phyloP scores from a whole-genome alignment of 2,797 vertebrate species.

The Catharus ustulatus region DNA sequence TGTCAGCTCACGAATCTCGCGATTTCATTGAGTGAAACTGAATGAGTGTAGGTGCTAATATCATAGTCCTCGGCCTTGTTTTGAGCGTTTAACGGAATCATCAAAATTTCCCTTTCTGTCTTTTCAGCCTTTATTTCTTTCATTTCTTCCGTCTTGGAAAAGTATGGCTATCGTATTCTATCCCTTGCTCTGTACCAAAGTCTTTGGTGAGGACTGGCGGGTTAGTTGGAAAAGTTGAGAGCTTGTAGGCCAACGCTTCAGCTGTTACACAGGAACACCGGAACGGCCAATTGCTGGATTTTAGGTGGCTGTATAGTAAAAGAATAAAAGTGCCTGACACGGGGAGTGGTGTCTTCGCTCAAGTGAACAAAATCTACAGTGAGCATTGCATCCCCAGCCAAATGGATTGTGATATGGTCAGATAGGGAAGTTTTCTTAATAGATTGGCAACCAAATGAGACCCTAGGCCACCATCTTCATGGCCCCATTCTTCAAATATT shows the following conservation, averaged over 20 bases:
- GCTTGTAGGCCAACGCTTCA: not conserved
- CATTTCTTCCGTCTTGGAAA: not conserved
- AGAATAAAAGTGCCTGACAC: not conserved
- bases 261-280: accelerated
- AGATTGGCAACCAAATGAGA: too few relatives aligned
- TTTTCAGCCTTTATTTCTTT: not conserved
- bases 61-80: not conserved
- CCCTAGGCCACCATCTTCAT: too few relatives aligned
- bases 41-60: too few relatives aligned
- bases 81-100: too few relatives aligned
- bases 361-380: not conserved
- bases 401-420: too few relatives aligned
- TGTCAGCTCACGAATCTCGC: not conserved
- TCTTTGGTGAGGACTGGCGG: not conserved
- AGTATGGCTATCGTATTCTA: not conserved
- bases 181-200: not conserved
- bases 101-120: not conserved
- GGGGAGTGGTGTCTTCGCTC: not conserved
- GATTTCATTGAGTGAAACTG: not conserved
- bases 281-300: not conserved
- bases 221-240: not conserved
- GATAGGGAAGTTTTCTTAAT: too few relatives aligned
- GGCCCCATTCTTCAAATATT: too few relatives aligned
- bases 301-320: not conserved
- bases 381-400: accelerated